phyloP scores from a whole-genome alignment of 1,140 invertebrate genomes.

The Solenopsis fugax region DNA sequence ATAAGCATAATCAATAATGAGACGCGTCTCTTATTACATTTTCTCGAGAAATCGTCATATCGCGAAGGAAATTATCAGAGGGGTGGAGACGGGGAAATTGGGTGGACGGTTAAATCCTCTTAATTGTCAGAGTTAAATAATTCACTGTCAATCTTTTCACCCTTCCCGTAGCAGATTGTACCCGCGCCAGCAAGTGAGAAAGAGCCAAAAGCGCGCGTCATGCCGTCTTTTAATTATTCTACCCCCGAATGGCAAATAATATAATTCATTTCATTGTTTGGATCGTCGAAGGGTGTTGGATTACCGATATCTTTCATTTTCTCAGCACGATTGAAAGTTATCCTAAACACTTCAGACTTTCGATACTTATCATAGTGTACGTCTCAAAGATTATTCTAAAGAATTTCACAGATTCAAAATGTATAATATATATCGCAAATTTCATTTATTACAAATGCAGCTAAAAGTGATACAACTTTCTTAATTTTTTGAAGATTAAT shows the following conservation, averaged over 20 bases:
- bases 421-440: background rate
- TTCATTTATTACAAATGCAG: background rate
- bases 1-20: background rate
- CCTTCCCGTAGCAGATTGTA: conserved; percentile 76
- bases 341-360: conserved; percentile 35
- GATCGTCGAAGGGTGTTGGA: conserved; percentile 68
- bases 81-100: conserved; percentile 25
- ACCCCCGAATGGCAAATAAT: conserved; percentile 80
- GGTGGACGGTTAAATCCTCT: conserved; percentile 66
- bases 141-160: conserved; percentile 85
- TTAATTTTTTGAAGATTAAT: background rate
- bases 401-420: background rate
- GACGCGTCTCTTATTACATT: background rate
- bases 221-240: conserved; percentile 82
- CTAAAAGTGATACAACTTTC: background rate
- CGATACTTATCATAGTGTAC: background rate
- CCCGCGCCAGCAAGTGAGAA: conserved; percentile 55
- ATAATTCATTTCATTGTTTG: conserved; percentile 83
- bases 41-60: conserved; percentile 32
- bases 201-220: conserved; percentile 49
- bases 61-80: conserved; percentile 28
- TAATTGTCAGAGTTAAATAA: conserved; percentile 84
- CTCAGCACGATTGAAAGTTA: background rate
- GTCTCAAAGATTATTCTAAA: background rate
- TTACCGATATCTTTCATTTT: conserved; percentile 55